Conservation (phyloP, 2,113 vertebrate species). For the Spheniscus mendiculus region DNA sequence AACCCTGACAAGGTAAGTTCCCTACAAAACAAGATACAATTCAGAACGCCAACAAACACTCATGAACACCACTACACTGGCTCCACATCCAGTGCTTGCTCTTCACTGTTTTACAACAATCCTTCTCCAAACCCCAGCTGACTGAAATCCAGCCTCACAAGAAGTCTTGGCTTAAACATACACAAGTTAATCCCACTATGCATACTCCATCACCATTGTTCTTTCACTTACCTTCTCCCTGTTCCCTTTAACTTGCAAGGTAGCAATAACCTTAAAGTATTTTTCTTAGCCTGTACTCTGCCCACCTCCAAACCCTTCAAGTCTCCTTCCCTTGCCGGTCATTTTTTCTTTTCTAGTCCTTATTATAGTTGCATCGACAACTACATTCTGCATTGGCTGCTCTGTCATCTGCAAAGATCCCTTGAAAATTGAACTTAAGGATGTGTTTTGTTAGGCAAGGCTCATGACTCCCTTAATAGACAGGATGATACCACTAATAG, state of each 20-base stretch:
- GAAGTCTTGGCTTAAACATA: not conserved
- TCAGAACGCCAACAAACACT: not conserved
- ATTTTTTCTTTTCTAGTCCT: not conserved
- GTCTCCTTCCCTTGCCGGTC: not conserved
- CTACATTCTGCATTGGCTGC: not conserved
- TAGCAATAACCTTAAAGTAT: not conserved
- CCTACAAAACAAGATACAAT: not conserved
- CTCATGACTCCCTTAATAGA: not conserved
- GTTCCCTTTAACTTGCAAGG: not conserved
- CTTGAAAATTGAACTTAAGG: not conserved
- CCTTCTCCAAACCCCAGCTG: no score
- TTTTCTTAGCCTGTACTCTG: not conserved
- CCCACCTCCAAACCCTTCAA: not conserved
- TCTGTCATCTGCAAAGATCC: not conserved
- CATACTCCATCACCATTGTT: not conserved
- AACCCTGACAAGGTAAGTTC: not conserved
- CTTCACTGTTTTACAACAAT: not conserved
- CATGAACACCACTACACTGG: not conserved
- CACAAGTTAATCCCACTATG: not conserved
- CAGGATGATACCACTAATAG: not conserved
- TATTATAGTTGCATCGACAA: not conserved
- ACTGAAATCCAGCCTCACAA: not conserved
- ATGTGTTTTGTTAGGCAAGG: not conserved
- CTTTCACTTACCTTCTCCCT: not conserved
- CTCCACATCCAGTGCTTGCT: not conserved